Evolutionary conservation across 2,113 vertebrate species (phyloP).

Genomic region (Cettia cetti): DNA sequence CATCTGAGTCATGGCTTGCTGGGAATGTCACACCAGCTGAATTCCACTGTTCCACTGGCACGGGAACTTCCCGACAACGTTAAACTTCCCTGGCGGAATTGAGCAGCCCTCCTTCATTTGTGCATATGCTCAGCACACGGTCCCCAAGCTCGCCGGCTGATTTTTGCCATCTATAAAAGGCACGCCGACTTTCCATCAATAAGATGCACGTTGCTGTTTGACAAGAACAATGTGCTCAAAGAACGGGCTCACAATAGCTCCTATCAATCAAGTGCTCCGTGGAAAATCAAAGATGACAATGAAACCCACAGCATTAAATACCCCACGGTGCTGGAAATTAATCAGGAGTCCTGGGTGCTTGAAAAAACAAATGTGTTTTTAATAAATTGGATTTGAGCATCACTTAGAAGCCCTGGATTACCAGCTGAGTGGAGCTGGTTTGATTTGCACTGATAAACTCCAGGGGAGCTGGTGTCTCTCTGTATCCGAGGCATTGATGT

Average conservation of each 20-base stretch:
- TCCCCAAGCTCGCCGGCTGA: not conserved
- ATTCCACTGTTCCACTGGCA: not conserved
- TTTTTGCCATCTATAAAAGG: conserved; percentile 50
- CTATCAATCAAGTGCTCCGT: conserved; percentile 67
- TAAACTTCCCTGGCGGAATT: not conserved
- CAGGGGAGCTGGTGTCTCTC: not conserved
- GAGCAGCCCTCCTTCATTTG: not conserved
- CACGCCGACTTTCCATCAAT: conserved; percentile 54
- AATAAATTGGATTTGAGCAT: conserved; percentile 76
- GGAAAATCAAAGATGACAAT: conserved; percentile 75
- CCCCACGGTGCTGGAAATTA: conserved; percentile 65
- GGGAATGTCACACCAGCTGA: not conserved
- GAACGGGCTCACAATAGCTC: conserved; percentile 54
- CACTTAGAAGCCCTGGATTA: conserved; percentile 53
- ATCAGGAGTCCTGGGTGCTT: conserved; percentile 70
- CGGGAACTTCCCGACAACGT: not conserved
- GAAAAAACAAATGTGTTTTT: conserved; percentile 75
- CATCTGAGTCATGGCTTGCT: not conserved
- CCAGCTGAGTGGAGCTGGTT: conserved; percentile 28
- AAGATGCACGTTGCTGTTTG: conserved; percentile 54
- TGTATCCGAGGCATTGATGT: not conserved
- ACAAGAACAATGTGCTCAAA: conserved; percentile 61
- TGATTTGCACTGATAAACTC: conserved; percentile 40
- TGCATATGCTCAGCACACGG: not conserved
- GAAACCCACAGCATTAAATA: conserved; percentile 70